Evolutionary conservation across 2,797 vertebrate species (phyloP).

Genomic region (Glossophaga mutica): DNA sequence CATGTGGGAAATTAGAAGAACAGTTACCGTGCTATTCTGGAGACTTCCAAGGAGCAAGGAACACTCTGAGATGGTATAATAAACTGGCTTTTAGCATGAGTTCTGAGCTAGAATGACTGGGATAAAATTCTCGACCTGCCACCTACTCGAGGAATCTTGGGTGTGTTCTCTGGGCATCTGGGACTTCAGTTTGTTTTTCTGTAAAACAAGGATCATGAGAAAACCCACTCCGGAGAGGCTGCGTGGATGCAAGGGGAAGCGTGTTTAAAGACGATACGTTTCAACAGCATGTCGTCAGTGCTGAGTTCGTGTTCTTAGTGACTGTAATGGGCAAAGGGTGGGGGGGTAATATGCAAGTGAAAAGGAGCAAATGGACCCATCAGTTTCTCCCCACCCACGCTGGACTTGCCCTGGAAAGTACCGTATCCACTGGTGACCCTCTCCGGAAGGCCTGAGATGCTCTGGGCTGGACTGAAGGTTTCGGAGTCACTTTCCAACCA

Average conservation of each 20-base stretch:
- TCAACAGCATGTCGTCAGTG: neutral
- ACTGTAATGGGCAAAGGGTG: too few relatives aligned
- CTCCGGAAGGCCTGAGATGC: neutral
- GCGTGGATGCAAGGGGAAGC: neutral
- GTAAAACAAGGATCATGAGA: neutral
- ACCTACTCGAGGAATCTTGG: neutral
- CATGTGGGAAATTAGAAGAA: neutral
- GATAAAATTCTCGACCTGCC: neutral
- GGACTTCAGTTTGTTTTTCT: neutral
- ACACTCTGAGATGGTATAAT: neutral
- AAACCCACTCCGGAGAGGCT: neutral
- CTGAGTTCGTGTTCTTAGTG: too few relatives aligned
- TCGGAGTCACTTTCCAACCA: neutral
- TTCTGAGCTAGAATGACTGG: neutral
- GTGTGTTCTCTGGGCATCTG: neutral
- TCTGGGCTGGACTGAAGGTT: neutral
- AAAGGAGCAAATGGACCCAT: neutral
- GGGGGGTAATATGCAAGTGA: neutral
- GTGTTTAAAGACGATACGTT: neutral
- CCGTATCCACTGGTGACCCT: rapidly evolving
- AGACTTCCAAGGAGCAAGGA: neutral
- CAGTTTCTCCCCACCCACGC: neutral
- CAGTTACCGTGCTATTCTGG: neutral
- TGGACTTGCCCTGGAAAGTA: neutral
- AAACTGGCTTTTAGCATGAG: too few relatives aligned